Conservation (phyloP, 37 sponge, comb jelly and placozoan species). For the Tethya wilhelma region DNA sequence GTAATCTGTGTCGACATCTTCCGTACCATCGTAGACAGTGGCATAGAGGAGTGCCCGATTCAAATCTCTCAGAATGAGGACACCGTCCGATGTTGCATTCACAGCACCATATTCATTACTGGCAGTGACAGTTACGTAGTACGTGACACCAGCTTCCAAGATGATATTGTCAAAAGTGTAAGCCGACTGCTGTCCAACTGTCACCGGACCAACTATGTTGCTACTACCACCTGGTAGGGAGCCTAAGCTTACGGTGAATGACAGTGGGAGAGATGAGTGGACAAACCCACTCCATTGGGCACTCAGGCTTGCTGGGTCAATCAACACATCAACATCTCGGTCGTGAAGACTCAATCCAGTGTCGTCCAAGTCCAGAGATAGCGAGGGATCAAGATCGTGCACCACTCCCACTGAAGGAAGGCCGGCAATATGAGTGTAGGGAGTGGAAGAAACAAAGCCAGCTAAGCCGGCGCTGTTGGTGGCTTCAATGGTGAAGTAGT, state of each 20-base stretch:
- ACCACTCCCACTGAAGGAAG: conserved; percentile 11
- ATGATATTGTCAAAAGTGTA: conserved; percentile 37
- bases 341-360: conserved; percentile 10
- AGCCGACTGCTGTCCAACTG: not conserved
- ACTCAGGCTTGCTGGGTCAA: conserved; percentile 3
- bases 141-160: conserved; percentile 17
- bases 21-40: conserved; percentile 39
- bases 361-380: not conserved
- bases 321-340: conserved; percentile 46
- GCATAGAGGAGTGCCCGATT: not conserved
- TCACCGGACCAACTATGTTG: conserved; percentile 21
- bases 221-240: conserved; percentile 34
- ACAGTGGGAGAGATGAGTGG: conserved; percentile 12
- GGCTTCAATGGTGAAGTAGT: conserved; percentile 51
- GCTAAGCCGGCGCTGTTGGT: conserved; percentile 56
- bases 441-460: conserved; percentile 4
- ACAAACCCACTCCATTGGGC: conserved; percentile 40
- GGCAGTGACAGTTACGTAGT: conserved; percentile 62
- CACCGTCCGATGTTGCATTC: conserved; percentile 64
- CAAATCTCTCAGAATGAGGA: conserved; percentile 22
- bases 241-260: conserved; percentile 52
- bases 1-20: conserved; percentile 40
- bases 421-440: conserved; percentile 2
- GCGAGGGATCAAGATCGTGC: conserved; percentile 31
- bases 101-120: not conserved